Evolutionary conservation across 2,888 invertebrate genomes (phyloP).

Genomic region (Pemphredon lugubris): DNA sequence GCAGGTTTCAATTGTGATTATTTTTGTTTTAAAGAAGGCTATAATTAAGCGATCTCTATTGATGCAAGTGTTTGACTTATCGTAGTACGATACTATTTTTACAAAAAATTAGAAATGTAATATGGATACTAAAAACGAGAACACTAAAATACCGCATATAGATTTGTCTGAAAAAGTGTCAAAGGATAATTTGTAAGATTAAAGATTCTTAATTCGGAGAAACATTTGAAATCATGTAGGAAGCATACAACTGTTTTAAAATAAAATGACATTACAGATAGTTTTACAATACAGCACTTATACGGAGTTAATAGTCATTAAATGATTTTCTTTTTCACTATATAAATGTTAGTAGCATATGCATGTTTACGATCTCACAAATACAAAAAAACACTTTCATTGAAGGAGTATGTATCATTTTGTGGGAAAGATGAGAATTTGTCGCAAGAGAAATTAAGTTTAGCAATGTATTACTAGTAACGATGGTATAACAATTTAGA

Average conservation of each 20-base stretch:
- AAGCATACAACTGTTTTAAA: neutral
- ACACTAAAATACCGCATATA: slow-evolving; percentile 12
- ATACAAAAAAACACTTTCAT: slow-evolving; percentile 14
- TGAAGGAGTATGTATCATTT: neutral
- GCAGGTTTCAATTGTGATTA: no score
- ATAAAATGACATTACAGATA: slow-evolving; percentile 15
- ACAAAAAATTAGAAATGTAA: slow-evolving; percentile 27
- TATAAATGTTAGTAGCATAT: neutral
- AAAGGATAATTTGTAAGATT: slow-evolving; percentile 8
- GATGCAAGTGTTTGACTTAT: no score
- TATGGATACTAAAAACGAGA: slow-evolving; percentile 12
- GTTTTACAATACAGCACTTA: neutral
- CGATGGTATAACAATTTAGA: neutral
- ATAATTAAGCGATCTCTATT: no score
- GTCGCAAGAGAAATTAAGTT: slow-evolving; percentile 10
- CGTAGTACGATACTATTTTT: slow-evolving; percentile 1
- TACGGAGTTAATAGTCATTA: slow-evolving; percentile 1
- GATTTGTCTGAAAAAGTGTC: slow-evolving; percentile 3
- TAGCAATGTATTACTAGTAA: neutral
- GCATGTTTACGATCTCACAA: slow-evolving; percentile 7
- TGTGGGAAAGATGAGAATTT: neutral
- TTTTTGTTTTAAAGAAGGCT: no score
- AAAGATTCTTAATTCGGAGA: no score
- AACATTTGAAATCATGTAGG: neutral
- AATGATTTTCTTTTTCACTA: neutral